Evolutionary conservation across 2,113 vertebrate species (phyloP), one percentile per base, ranked within the genome.

Genomic region (Solea senegalensis): DNA sequence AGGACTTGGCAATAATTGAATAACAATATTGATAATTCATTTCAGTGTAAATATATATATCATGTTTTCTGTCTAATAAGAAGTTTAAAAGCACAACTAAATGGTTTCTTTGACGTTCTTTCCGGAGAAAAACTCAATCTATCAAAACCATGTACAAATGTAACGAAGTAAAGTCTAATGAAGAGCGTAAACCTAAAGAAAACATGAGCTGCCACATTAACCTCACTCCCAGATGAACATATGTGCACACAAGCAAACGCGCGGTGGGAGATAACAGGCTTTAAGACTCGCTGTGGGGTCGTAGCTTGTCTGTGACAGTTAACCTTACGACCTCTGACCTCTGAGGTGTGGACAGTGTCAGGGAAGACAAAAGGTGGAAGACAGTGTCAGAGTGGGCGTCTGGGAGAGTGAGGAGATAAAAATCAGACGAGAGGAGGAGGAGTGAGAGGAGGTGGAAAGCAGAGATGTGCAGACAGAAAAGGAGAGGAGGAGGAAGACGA

Each of bases 241-340:
- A 50, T 41, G 68, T 27, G 59, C 75, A 66, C 50, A 65, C 65
- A 50, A 16, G 40, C 52, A 5, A 46, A 58, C 50, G 16, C 13
- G 4, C 72, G 5, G 39, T 45, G 64, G 76, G 65, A 82, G 74
- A 76, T 80, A 86, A 86, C 71, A 65, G 50, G 74, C 72, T 82
- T 77, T 56, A 67, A 81, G 80, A 55, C 78, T 78, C 82, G 78
- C 76, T 81, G 83, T 62, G 78, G 81, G 76, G 78, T 72, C 59
- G 43, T 53, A 80, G 71, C 78, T 80, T 69, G 63, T 63, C 63
- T 2, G n/a, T 49, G 74, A 82, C 80, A 72, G 85, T 87, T 88
- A 84, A 86, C 84, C 58, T 39, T 0, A 1, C 16, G 7, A 69
- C 83, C 86, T 82, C 49, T 75, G 88, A 89, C 86, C 89, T 65